Evolutionary conservation across 2,888 invertebrate species (phyloP).

Genomic region (Drosophila lutescens): DNA sequence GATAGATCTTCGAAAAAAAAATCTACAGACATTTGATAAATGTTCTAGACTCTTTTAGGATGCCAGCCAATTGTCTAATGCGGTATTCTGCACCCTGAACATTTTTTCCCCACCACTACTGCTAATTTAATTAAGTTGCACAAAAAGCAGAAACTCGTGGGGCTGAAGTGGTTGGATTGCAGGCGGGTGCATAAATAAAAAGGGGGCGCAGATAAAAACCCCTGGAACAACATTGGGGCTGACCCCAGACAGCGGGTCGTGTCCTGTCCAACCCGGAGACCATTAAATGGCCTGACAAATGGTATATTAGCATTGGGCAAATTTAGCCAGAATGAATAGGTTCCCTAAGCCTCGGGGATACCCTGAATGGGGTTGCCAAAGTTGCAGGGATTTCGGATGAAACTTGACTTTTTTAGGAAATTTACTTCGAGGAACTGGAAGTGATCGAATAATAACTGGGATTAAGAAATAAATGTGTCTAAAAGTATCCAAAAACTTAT

Average conservation of each 20-base stretch:
- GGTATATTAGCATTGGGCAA: slow-evolving; percentile 44
- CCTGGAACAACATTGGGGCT: slow-evolving; percentile 37
- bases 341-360: neutral
- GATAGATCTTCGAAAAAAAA: neutral
- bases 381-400: neutral
- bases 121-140: slow-evolving; percentile 67
- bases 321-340: slow-evolving; percentile 18
- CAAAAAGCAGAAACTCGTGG: slow-evolving; percentile 31
- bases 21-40: slow-evolving; percentile 25
- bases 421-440: neutral
- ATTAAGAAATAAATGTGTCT: too few species aligned
- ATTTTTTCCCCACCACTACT: slow-evolving; percentile 7
- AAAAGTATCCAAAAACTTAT: too few species aligned
- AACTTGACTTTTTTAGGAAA: neutral
- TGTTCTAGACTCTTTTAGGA: neutral
- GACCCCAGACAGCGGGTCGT: slow-evolving; percentile 28
- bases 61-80: slow-evolving; percentile 43
- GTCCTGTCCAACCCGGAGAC: slow-evolving; percentile 31
- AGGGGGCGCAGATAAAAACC: slow-evolving; percentile 54
- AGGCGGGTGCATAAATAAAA: slow-evolving; percentile 71
- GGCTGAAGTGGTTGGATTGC: slow-evolving; percentile 38
- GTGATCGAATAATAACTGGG: neutral
- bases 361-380: neutral
- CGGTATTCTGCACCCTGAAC: slow-evolving; percentile 24
- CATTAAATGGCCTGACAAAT: slow-evolving; percentile 42